A percentile compares a stretch with the other conserved stretches of the same genome.
phyloP scores from a whole-genome alignment of 2,113 vertebrate genomes.

The Toxotes chatareus region DNA sequence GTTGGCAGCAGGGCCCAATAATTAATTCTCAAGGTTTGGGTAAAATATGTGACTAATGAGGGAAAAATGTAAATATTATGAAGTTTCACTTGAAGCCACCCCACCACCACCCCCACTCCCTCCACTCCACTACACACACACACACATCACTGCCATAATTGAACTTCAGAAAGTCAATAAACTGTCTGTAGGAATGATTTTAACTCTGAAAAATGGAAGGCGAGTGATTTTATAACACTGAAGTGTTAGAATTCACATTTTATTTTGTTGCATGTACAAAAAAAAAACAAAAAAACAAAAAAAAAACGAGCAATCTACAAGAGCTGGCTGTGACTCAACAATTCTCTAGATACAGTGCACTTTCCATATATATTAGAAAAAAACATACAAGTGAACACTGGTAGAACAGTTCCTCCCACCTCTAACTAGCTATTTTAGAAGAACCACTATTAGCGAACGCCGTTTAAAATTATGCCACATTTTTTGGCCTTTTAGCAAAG shows the following conservation, averaged over 20 bases:
- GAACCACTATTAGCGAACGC: constrained; percentile 38
- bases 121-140: not conserved
- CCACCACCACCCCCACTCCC: not conserved
- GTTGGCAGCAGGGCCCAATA: constrained; percentile 51
- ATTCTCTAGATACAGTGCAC: not conserved
- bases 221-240: not conserved
- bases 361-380: not conserved
- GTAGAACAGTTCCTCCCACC: not conserved
- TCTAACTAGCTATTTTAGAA: constrained; percentile 9
- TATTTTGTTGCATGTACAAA: not conserved
- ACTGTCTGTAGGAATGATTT: constrained; percentile 44
- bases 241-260: not conserved
- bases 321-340: not conserved
- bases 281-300: not conserved
- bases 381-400: constrained; percentile 1
- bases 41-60: constrained; percentile 76
- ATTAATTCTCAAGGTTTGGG: constrained; percentile 80
- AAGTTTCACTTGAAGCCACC: constrained; percentile 50
- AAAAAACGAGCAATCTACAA: not conserved
- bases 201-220: not conserved
- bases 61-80: constrained; percentile 72
- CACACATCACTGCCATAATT: constrained; percentile 56
- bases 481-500: constrained; percentile 52
- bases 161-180: constrained; percentile 61
- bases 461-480: constrained; percentile 48